phyloP scores from a whole-genome alignment of 1,140 invertebrate genomes.

The Habropoda laboriosa region DNA sequence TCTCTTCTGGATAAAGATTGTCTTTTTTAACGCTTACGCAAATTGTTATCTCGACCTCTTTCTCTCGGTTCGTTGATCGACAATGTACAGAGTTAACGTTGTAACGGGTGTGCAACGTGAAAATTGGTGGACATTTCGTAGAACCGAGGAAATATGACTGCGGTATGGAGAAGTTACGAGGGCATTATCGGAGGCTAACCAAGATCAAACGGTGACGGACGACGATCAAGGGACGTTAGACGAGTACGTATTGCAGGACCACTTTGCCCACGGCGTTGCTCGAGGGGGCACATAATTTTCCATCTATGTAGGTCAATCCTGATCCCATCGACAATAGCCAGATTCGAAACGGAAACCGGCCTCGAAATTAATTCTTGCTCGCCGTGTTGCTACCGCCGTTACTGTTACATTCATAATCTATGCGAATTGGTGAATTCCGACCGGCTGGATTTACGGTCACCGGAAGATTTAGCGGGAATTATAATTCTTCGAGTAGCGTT shows the following conservation, averaged over 20 bases:
- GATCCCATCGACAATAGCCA: slow-evolving; percentile 1
- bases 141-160: slow-evolving; percentile 6
- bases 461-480: too few species aligned
- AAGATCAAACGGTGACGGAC: slow-evolving; percentile 47
- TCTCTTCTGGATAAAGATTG: too few species aligned
- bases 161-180: slow-evolving; percentile 22
- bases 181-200: slow-evolving; percentile 37
- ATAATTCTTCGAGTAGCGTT: too few species aligned
- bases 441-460: too few species aligned
- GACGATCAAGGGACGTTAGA: slow-evolving; percentile 1
- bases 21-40: too few species aligned
- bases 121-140: not conserved
- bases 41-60: too few species aligned
- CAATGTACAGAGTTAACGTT: too few species aligned
- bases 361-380: slow-evolving; percentile 14
- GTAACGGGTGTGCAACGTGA: too few species aligned
- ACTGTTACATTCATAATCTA: not conserved
- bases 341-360: not conserved
- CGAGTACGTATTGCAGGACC: slow-evolving; percentile 6
- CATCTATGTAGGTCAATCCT: slow-evolving; percentile 20
- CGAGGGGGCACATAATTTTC: slow-evolving; percentile 39
- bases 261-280: slow-evolving; percentile 2
- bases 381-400: too few species aligned
- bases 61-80: not conserved
- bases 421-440: not conserved